These are phyloP conservation scores for Arbacia lixula DNA, from an alignment of 53 echinoderm and acorn worm genomes.

Conservation along the genomic window DNA sequence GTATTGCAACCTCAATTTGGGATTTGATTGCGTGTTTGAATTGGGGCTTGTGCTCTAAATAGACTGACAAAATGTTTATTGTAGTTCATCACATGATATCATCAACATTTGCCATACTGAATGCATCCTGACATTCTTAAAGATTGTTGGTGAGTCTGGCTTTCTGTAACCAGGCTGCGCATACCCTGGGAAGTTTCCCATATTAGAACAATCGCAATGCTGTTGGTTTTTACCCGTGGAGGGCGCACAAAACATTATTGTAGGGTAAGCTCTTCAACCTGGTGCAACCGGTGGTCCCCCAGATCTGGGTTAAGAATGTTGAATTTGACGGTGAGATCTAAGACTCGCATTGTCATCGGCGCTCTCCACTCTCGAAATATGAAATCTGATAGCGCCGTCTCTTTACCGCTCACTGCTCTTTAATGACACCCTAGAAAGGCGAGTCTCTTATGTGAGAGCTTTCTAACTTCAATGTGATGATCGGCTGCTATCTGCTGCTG, in stretches of 20 bases:
- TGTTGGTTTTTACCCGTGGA: no score
- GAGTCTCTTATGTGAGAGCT: not conserved
- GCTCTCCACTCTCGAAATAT: not conserved
- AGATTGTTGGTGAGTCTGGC: no score
- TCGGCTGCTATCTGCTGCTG: slow-evolving; percentile 43
- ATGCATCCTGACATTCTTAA: no score
- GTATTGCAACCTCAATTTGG: no score
- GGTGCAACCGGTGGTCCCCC: slow-evolving; percentile 30
- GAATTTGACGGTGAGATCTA: slow-evolving; percentile 34
- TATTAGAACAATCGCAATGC: no score
- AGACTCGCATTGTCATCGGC: slow-evolving; percentile 12
- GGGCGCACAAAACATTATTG: slow-evolving; percentile 9
- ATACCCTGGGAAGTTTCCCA: no score
- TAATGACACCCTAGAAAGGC: slow-evolving; percentile 29
- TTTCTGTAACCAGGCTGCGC: no score
- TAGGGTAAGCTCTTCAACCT: slow-evolving; percentile 11
- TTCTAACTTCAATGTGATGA: slow-evolving; percentile 2
- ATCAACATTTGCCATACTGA: no score
- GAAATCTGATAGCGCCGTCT: slow-evolving; percentile 20
- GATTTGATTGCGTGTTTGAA: no score
- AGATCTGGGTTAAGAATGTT: slow-evolving; percentile 40
- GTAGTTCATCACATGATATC: no score
- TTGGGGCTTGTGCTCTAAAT: no score
- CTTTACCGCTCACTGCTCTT: not conserved
- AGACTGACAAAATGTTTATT: no score